Base-by-base conservation (phyloP, 2,113 vertebrate genomes). In the Rhynchomys soricoides region DNA sequence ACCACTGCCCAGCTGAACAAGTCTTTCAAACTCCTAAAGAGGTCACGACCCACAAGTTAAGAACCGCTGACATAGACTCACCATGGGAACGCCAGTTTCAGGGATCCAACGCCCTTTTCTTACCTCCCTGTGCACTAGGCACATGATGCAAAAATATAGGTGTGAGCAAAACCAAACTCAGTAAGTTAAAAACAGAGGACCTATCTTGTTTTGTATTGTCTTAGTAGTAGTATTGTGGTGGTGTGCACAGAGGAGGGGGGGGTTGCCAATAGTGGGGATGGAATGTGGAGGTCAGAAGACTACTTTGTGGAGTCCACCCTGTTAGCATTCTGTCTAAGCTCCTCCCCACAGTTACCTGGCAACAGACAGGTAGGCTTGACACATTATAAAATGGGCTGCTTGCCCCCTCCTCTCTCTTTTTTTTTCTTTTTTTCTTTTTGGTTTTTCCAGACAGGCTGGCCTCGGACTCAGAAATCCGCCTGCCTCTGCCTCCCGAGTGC, bases 231-330 rank as follows among this genome's bases (percentile, higher is more conserved):
- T 37, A 68, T 26, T 64, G 26, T 68, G 4, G 40, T 5, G 29
- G 43, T 3, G 26, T 7, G 43, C n/a, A n/a, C 5, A 12, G 19
- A 2, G 29, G 24, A 3, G 48, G 7, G 22, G 5, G 29, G 21
- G 7, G 29, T 19, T 52, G 77, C 31, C 29, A 79, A 15, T 34
- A 29, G 29, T 16, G 1, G 15, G 22, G 48, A 52, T 34, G 29
- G 31, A 52, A 52, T 37, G 15, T 11, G 17, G 48, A 79, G 48
- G 48, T 79, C 29, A 52, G 77, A 79, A 52, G 77, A 79, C 16
- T 37, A 52, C 8, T 52, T 29, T 4, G 29, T 78, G 77, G 31
- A 52, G 17, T 79, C 16, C 21, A 21, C 43, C 11, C 19, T n/a
- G n/a, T n/a, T n/a, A n/a, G n/a, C n/a, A n/a, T n/a, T n/a, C n/a